These are phyloP conservation scores for Scomber japonicus DNA, from an alignment of 2,113 vertebrate genomes.

Conservation along the genomic window DNA sequence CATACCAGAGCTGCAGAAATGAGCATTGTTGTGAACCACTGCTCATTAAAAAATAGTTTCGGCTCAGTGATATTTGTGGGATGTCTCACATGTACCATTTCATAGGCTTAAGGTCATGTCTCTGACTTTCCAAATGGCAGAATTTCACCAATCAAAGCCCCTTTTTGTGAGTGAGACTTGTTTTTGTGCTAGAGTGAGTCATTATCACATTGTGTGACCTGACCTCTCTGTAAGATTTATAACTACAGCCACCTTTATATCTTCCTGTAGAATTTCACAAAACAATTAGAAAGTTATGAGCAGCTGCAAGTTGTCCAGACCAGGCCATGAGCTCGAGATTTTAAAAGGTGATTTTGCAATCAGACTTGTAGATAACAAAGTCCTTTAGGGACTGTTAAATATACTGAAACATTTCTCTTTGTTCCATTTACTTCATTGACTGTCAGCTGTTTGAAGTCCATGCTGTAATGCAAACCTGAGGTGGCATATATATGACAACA, in stretches of 20 bases:
- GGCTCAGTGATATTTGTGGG: conserved; percentile 19
- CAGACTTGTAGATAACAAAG: too few relatives aligned
- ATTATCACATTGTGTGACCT: background rate
- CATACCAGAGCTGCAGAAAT: conserved; percentile 12
- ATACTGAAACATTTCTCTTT: background rate
- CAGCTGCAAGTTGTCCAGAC: background rate
- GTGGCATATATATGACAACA: background rate
- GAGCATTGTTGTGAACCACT: conserved; percentile 1
- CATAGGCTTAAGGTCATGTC: conserved; percentile 34
- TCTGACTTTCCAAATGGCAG: background rate
- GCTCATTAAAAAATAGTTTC: conserved; percentile 43
- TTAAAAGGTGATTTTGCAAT: too few relatives aligned
- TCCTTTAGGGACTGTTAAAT: too few relatives aligned
- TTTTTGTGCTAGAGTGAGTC: conserved; percentile 12
- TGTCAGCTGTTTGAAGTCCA: too few relatives aligned
- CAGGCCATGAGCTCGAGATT: too few relatives aligned
- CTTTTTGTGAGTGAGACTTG: background rate
- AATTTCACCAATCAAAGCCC: conserved; percentile 3
- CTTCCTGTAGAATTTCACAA: background rate
- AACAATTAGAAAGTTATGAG: background rate
- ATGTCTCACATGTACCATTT: conserved; percentile 25
- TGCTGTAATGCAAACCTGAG: background rate
- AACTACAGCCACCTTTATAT: background rate
- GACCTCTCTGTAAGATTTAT: background rate
- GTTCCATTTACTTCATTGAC: background rate